A percentile compares a stretch with the other conserved stretches of the same genome.
Evolutionary conservation across 2,888 invertebrate species (phyloP).

Genomic region (Cataglyphis albicans): DNA sequence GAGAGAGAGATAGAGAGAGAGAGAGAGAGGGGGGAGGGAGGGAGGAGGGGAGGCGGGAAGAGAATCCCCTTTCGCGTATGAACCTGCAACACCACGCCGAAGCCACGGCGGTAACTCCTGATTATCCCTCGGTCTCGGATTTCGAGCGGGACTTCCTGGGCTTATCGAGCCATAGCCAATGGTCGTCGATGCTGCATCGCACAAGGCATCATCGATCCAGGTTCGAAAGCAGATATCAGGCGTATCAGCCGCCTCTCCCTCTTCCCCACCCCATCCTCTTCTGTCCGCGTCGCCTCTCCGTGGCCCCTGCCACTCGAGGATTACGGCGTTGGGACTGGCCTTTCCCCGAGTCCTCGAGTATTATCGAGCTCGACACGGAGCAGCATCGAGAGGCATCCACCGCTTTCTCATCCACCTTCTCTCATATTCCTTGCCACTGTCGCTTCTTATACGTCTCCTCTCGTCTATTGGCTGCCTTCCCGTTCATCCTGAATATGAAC

Average conservation of each 20-base stretch:
- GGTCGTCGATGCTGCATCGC: constrained; percentile 63
- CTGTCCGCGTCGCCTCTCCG: constrained; percentile 48
- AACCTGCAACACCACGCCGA: constrained; percentile 27
- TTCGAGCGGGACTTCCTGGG: constrained; percentile 58
- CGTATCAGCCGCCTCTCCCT: constrained; percentile 60
- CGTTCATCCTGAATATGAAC: constrained; percentile 62
- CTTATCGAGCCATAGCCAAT: constrained; percentile 68
- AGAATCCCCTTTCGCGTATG: constrained; percentile 1
- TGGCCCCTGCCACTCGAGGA: constrained; percentile 58
- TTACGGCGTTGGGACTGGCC: constrained; percentile 73
- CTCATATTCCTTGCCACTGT: constrained; percentile 32
- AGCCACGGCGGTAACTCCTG: constrained; percentile 51
- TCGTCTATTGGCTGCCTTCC: constrained; percentile 50
- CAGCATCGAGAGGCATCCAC: constrained; percentile 72
- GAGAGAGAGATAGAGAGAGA: background rate
- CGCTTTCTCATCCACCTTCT: constrained; percentile 48
- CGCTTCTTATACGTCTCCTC: constrained; percentile 27
- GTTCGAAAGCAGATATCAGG: constrained; percentile 76
- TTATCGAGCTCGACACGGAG: constrained; percentile 77
- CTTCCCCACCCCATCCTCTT: constrained; percentile 31
- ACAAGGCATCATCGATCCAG: constrained; percentile 72
- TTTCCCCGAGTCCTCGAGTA: constrained; percentile 75
- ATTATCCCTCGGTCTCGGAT: constrained; percentile 57
- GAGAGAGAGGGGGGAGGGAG: background rate
- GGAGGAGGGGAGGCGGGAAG: background rate